These are phyloP conservation scores for Siniperca obscura DNA, from an alignment of 2,797 vertebrate genomes.

Conservation along the genomic window DNA sequence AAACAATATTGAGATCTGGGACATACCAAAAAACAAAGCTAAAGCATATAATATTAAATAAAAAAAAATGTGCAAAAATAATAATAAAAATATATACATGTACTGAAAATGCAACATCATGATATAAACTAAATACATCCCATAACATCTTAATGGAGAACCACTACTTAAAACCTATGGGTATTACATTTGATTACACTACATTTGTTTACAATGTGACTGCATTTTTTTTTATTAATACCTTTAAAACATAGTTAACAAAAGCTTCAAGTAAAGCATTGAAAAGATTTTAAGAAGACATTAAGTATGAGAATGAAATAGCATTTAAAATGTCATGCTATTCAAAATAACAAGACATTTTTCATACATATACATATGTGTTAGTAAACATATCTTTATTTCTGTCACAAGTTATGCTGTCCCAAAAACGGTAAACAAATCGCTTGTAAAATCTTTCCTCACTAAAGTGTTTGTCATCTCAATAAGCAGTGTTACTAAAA, in stretches of 20 bases:
- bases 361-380: background rate
- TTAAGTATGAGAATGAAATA: background rate
- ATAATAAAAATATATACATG: no score
- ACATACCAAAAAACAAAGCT: background rate
- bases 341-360: background rate
- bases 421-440: background rate
- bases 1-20: background rate
- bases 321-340: background rate
- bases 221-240: background rate
- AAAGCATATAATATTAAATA: no score
- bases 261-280: background rate
- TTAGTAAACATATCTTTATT: background rate
- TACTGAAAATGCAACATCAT: no score
- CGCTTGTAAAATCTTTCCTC: background rate
- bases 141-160: no score
- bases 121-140: no score
- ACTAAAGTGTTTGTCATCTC: background rate
- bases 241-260: background rate
- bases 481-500: background rate
- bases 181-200: no score
- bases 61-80: no score
- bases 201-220: no score
- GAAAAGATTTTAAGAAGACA: background rate
- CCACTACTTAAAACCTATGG: no score
- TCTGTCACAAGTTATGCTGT: background rate